These are phyloP conservation scores for Penaeus monodon DNA, from an alignment of 2,888 invertebrate genomes.

Conservation along the genomic window DNA sequence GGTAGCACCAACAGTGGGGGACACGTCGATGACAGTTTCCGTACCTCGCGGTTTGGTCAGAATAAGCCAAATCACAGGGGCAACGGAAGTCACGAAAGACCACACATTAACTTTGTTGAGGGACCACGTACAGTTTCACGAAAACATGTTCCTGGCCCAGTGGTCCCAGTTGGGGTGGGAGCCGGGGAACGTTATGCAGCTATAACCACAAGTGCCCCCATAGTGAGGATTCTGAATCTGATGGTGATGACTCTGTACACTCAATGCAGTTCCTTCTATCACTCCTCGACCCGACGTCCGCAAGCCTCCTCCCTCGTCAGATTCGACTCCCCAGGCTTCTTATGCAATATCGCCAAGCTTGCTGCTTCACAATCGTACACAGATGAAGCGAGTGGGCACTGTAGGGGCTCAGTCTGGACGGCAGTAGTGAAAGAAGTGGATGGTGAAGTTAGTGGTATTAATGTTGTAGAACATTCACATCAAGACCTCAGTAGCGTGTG, in stretches of 20 bases:
- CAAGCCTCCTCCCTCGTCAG: constrained; percentile 62
- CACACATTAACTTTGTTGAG: constrained; percentile 61
- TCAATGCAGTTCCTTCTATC: constrained; percentile 78
- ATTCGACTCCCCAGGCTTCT: constrained; percentile 62
- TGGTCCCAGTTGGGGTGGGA: constrained; percentile 57
- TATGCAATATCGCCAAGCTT: constrained; percentile 64
- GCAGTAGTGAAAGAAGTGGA: constrained; percentile 30
- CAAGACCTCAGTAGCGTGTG: constrained; percentile 20
- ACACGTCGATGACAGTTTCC: constrained; percentile 19
- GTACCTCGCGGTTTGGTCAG: constrained; percentile 26
- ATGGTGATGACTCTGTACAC: constrained; percentile 85
- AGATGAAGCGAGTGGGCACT: constrained; percentile 53
- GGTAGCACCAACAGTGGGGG: constrained; percentile 14
- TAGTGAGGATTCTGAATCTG: constrained; percentile 85
- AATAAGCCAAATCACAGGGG: neutral
- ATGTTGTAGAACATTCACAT: constrained; percentile 5
- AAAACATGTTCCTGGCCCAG: constrained; percentile 52
- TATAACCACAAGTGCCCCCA: constrained; percentile 84
- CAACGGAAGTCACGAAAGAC: constrained; percentile 40
- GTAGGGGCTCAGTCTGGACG: neutral
- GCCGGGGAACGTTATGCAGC: constrained; percentile 67
- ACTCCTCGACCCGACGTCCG: constrained; percentile 67
- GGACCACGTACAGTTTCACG: constrained; percentile 62
- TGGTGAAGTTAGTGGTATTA: constrained; percentile 20
- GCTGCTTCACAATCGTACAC: constrained; percentile 57